Conservation (phyloP, 2,113 vertebrate genomes). For the Aleadryas rufinucha region DNA sequence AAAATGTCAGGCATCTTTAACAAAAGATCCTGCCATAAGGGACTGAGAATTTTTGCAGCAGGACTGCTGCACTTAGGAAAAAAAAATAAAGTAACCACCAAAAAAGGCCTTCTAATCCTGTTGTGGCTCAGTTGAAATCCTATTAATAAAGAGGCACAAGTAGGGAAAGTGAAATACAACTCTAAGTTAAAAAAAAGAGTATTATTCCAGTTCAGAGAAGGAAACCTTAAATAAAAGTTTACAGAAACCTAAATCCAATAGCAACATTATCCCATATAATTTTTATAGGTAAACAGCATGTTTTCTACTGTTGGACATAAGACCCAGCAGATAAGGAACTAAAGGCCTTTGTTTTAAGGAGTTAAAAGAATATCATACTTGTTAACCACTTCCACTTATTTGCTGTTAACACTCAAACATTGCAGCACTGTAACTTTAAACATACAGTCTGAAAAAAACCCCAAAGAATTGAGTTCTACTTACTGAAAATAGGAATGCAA, state of each 20-base stretch:
- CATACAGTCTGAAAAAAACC: background rate
- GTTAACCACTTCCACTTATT: background rate
- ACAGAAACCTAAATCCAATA: background rate
- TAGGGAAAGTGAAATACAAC: background rate
- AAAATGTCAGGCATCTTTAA: conserved; percentile 4
- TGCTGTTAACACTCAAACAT: background rate
- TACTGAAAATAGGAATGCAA: conserved; percentile 95
- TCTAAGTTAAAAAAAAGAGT: background rate
- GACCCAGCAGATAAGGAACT: background rate
- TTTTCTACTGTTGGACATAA: background rate
- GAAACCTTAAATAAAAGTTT: background rate
- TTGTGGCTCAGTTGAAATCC: background rate
- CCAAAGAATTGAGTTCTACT: conserved; percentile 62
- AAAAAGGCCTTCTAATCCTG: background rate
- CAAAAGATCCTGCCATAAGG: background rate
- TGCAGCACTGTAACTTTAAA: background rate
- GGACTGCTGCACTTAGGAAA: background rate
- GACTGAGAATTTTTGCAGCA: background rate
- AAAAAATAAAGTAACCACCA: background rate
- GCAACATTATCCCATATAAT: background rate
- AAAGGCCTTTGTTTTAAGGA: background rate
- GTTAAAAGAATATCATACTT: background rate
- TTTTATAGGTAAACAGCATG: background rate
- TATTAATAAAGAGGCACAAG: background rate
- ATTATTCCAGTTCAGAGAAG: background rate